Base-by-base conservation (phyloP, 2,888 invertebrate genomes). In the Nemapogon koenigi region DNA sequence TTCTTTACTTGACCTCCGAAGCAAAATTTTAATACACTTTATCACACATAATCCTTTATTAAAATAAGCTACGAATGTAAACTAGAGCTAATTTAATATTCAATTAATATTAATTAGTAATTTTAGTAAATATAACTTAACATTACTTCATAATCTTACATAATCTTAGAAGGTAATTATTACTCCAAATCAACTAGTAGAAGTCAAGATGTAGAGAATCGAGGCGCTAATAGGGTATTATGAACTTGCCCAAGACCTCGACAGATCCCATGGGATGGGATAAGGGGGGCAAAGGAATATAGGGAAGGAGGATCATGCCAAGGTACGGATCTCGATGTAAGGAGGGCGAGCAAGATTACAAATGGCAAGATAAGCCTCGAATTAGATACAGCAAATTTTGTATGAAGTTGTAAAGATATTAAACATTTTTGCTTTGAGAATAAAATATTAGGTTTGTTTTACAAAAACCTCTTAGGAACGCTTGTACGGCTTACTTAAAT, bases 381-480 rank as follows among this genome's bases (percentile, higher is more conserved):
- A 73, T 75, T 75, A 73, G 71, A 71, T 66, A 71, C 70, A 71
- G 65, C 71, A 65, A 71, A 75, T 76, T 69, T 73, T 63, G 70
- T 69, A 72, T 72, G 69, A 73, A 67, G 59, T 71, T 68, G 57
- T 62, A 65, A 69, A 68, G 66, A 67, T 65, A 66, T 69, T 66
- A 70, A 63, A 58, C 58, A 54, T 55, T 59, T 57, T 61, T 57
- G 55, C 68, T 75, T 70, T 71, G 65, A 63, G 70, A 68, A 73
- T 73, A 63, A 66, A 66, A 66, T 68, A 72, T 66, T 53, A 66
- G 59, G 59, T 62, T 59, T 60, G 50, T 55, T 62, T 58, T 52
- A 55, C 59, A 58, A 62, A 61, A 59, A 54, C 53, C 56, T 55
- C 51, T 57, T 56, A 53, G 53, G 47, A 47, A 43, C 43, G 47